Percentiles rank a stretch among this genome's conserved stretches.
Evolutionary conservation across 2,888 invertebrate genomes (phyloP).

Genomic region (Slavum lentiscoides): DNA sequence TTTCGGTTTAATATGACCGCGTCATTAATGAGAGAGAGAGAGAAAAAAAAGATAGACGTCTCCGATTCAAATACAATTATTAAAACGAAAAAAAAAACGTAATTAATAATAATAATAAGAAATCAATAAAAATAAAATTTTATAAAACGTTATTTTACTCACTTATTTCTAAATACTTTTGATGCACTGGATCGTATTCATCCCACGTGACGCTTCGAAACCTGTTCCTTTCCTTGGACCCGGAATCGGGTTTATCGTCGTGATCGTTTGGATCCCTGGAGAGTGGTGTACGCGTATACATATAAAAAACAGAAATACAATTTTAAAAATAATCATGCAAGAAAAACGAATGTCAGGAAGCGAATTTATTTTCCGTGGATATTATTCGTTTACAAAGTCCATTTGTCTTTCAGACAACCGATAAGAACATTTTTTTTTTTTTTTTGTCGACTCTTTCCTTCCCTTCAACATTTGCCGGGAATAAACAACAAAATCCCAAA

Average conservation of each 20-base stretch:
- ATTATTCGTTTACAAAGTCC: slow-evolving; percentile 48
- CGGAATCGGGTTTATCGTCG: slow-evolving; percentile 72
- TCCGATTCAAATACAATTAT: too few species aligned
- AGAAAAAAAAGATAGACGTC: too few species aligned
- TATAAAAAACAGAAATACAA: slow-evolving; percentile 35
- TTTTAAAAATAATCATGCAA: slow-evolving; percentile 47
- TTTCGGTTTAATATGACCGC: too few species aligned
- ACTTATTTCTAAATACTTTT: slow-evolving; percentile 93
- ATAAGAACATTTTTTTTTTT: slow-evolving; percentile 46
- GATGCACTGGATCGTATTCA: slow-evolving; percentile 87
- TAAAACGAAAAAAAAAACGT: too few species aligned
- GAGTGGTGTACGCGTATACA: background rate
- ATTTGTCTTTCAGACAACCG: slow-evolving; percentile 50
- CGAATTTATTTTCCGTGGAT: slow-evolving; percentile 47
- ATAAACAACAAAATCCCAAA: slow-evolving; percentile 47
- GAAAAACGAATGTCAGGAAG: slow-evolving; percentile 47
- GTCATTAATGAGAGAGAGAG: too few species aligned
- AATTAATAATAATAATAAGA: too few species aligned
- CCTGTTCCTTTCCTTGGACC: slow-evolving; percentile 81
- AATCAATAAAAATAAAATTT: background rate
- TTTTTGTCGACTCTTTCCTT: background rate
- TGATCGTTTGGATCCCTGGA: slow-evolving; percentile 80
- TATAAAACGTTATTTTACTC: slow-evolving; percentile 59
- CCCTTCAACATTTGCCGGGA: background rate
- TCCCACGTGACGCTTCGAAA: slow-evolving; percentile 87